Conservation (phyloP, 1,140 invertebrate species). For the Conus ventricosus region DNA sequence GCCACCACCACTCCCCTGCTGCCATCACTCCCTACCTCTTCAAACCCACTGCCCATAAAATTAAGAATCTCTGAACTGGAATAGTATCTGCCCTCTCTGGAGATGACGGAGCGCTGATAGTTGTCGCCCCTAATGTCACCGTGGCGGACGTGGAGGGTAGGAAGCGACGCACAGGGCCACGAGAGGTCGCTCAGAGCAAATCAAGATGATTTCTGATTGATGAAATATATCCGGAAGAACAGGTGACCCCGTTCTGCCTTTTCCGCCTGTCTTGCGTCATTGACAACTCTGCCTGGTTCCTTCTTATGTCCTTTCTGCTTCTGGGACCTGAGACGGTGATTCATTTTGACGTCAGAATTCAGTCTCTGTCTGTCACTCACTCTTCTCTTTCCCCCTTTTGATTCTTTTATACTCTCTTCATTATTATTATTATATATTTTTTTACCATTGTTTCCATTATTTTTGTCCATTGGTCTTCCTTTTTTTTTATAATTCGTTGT, state of each 20-base stretch:
- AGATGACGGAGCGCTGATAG: conserved; percentile 29
- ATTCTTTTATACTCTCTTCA: too few relatives aligned
- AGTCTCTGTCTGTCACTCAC: neutral
- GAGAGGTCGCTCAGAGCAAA: conserved; percentile 30
- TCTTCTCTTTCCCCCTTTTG: too few relatives aligned
- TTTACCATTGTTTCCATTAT: too few relatives aligned
- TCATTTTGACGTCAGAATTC: neutral
- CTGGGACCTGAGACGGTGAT: too few relatives aligned
- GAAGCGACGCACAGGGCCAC: neutral
- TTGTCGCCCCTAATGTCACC: conserved; percentile 26
- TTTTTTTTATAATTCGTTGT: too few relatives aligned
- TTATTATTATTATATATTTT: too few relatives aligned
- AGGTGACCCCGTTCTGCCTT: neutral
- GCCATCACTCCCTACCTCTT: neutral
- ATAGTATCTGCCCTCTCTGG: neutral
- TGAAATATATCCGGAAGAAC: conserved; percentile 27
- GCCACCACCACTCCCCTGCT: neutral
- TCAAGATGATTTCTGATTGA: conserved; percentile 17
- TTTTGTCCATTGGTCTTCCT: too few relatives aligned
- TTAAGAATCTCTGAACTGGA: neutral
- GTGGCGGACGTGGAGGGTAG: neutral
- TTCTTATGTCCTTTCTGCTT: neutral
- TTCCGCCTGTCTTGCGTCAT: conserved; percentile 30
- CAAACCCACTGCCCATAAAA: neutral
- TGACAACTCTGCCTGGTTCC: neutral